Conservation (phyloP, 2,797 vertebrate genomes). For the Diceros bicornis region DNA sequence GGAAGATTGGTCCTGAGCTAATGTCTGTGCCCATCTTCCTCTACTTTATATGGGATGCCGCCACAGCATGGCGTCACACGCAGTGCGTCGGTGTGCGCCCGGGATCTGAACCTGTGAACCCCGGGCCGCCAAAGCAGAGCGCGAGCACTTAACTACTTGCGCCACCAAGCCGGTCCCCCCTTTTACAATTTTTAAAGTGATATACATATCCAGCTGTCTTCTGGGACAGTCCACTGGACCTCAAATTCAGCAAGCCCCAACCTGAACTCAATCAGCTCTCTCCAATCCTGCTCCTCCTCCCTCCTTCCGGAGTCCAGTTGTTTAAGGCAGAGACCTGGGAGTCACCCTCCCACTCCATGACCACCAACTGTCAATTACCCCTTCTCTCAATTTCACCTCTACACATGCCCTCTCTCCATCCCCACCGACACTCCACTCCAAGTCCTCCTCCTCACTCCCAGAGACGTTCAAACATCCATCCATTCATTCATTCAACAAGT, state of each 20-base stretch:
- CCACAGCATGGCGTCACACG: too few species aligned
- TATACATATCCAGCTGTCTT: not conserved
- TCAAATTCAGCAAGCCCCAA: not conserved
- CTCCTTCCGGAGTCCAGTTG: not conserved
- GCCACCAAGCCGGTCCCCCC: too few species aligned
- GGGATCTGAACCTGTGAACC: too few species aligned
- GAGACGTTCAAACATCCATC: not conserved
- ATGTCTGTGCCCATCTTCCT: too few species aligned
- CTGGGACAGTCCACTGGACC: not conserved
- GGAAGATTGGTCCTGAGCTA: too few species aligned
- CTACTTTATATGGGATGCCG: too few species aligned
- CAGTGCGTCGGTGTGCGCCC: too few species aligned
- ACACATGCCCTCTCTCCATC: not conserved
- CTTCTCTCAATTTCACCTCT: not conserved
- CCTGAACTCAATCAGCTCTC: not conserved
- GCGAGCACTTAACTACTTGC: too few species aligned
- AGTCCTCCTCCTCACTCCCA: not conserved
- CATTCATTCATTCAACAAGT: not conserved
- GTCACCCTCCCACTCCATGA: not conserved
- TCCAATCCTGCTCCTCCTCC: not conserved
- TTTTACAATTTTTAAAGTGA: not conserved
- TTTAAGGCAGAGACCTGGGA: conserved; percentile 23
- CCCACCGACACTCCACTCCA: not conserved
- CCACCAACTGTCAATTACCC: not conserved
- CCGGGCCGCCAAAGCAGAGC: too few species aligned